Evolutionary conservation across 1,140 invertebrate species (phyloP), one percentile per base, ranked within the genome.

Genomic region (Chymomyza costata): DNA sequence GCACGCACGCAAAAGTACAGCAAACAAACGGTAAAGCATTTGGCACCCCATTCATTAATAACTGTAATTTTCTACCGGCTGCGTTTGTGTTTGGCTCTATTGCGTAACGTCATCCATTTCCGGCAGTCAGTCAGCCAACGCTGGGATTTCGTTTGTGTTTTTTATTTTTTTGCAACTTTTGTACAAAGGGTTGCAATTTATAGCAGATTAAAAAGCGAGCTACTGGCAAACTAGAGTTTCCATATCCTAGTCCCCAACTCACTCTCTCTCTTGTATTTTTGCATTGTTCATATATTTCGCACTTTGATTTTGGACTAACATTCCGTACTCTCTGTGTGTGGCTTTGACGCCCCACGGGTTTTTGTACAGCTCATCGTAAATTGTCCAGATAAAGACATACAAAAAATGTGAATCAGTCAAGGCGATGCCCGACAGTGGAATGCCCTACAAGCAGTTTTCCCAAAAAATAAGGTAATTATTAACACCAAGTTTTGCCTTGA

Each of bases 161-260:
- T 40, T 38, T 39, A 53, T 51, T 78, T 78, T 70, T 6, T 28
- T 31, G 44, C 44, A 44, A 58, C 40, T 56, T 46, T 30, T 11
- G 11, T 45, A 51, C 71, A 76, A 78, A 80, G 71, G 71, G 71
- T 78, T 78, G 73, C 73, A 80, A 80, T 80, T 80, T 80, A 80
- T 80, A 80, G 67, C 66, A 74, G 67, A 78, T 78, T 76, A 78
- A 67, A 66, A 63, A 63, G 62, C 62, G 47, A 48, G 59, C 68
- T 54, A 31, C 53, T 47, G 61, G 48, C 35, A 34, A 31, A 32
- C 41, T 16, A 46, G 28, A 40, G 38, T 15, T 40, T 32, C 34
- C 35, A 15, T 37, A 28, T 21, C 15, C 25, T 30, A 47, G 5
- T 16, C 14, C 40, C 49, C 39, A 59, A 39, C 38, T 38, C 55